These are phyloP conservation scores for Microtus californicus DNA, from an alignment of 2,797 vertebrate species.

Conservation along the genomic window DNA sequence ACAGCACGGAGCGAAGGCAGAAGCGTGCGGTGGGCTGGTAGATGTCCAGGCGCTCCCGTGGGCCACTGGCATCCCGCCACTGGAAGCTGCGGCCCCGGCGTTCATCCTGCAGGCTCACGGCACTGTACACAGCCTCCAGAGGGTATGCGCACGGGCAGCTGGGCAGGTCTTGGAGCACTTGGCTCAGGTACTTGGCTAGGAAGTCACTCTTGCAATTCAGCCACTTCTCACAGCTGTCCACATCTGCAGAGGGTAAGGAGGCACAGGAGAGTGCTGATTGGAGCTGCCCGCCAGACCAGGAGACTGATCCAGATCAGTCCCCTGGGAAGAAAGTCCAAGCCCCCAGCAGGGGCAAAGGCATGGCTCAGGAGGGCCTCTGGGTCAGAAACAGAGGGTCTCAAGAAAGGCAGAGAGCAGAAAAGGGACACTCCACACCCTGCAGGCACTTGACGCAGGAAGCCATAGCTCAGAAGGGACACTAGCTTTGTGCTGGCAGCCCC, in stretches of 20 bases:
- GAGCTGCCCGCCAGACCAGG: accelerated
- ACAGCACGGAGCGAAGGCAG: constrained; percentile 96
- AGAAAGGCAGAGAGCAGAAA: not conserved
- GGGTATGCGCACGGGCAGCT: constrained; percentile 96
- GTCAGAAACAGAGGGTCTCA: not conserved
- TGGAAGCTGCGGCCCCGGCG: constrained; percentile 90
- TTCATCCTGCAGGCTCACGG: constrained; percentile 92
- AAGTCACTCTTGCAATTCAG: constrained; percentile 97
- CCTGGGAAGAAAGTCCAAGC: not conserved
- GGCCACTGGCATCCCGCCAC: constrained; percentile 95
- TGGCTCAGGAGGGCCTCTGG: not conserved
- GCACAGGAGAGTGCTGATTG: not conserved
- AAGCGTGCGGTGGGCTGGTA: constrained; percentile 95
- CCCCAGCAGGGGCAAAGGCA: not conserved
- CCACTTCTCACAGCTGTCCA: constrained; percentile 98
- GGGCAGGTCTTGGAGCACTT: constrained; percentile 94
- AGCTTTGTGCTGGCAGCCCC: not conserved
- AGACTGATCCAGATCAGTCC: not conserved
- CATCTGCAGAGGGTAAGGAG: constrained; percentile 87
- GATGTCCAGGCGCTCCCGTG: constrained; percentile 95
- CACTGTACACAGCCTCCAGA: constrained; percentile 92
- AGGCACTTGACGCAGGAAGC: not conserved
- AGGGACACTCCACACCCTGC: not conserved
- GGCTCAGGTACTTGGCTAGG: constrained; percentile 94
- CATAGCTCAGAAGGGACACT: not conserved